Base-by-base conservation (phyloP, 2,888 invertebrate species). In the Dicyrtomina minuta region DNA sequence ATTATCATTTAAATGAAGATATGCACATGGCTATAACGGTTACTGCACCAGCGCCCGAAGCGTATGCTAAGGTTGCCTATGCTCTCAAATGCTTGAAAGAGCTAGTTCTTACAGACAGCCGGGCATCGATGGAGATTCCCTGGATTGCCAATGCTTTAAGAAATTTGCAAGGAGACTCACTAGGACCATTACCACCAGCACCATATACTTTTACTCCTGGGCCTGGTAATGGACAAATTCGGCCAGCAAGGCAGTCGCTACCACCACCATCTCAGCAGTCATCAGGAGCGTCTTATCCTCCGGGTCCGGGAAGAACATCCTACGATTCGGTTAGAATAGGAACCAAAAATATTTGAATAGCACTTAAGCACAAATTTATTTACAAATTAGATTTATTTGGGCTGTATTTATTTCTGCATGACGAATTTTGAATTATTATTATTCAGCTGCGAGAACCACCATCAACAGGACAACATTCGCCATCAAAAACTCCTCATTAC, bases 21-120 rank as follows among this genome's bases (percentile, higher is more conserved):
- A 83, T 95, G 33, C 95, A 96, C 80, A 91, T 95, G 0, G 91
- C 93, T 82, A 89, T 96, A 62, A 89, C 92, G 12, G 92, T 93
- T 1, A 85, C 91, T 75, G 93, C 93, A 2, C 90, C 93, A 0
- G 92, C 94, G 0, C 91, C 92, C 2, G 95, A 95, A 82, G 93
- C 93, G 33, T 93, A 94, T 80, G 91, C 72, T n/a, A 61, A 70
- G 74, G 60, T 68, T 22, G 65, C 68, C 0, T 71, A 74, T 66
- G 72, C 74, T 6, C 43, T 74, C 2, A 66, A 72, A 46, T 72
- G 72, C 60, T 66, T 72, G 26, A 82, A 82, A 70, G 70, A 71
- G 43, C 72, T 71, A 61, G 72, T 74, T 39, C 24, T 75, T 43
- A 75, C 73, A 64, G 75, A 74, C 69, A 74, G 73, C 51, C 43